A percentile compares a stretch with the other conserved stretches of the same genome.
Evolutionary conservation across 2,113 vertebrate species (phyloP).

Genomic region (Benitochromis conjunctus): DNA sequence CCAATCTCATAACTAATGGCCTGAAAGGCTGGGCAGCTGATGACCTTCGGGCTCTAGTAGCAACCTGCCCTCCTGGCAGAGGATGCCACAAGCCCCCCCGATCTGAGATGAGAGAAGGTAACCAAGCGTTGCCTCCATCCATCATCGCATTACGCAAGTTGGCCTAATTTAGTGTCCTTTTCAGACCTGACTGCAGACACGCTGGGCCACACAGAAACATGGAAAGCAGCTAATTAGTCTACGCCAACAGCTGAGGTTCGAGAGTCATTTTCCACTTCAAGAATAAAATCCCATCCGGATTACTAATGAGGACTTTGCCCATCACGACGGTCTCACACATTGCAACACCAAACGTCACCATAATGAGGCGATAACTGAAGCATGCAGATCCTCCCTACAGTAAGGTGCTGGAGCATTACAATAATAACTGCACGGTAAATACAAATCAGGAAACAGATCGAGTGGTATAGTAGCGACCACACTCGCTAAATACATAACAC

Average conservation of each 20-base stretch:
- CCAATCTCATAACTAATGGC: not conserved
- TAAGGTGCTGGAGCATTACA: not conserved
- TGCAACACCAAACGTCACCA: not conserved
- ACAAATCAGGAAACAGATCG: not conserved
- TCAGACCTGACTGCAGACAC: slow-evolving; percentile 55
- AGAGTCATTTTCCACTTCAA: slow-evolving; percentile 51
- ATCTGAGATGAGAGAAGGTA: slow-evolving; percentile 42
- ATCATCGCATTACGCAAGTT: slow-evolving; percentile 63
- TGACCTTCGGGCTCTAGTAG: slow-evolving; percentile 48
- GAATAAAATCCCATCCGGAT: slow-evolving; percentile 39
- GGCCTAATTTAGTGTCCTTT: slow-evolving; percentile 65
- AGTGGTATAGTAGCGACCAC: not conserved
- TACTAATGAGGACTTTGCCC: slow-evolving; percentile 46
- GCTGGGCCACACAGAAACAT: slow-evolving; percentile 52
- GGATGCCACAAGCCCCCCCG: not conserved
- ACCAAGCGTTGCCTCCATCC: slow-evolving; percentile 59
- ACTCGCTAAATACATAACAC: not conserved
- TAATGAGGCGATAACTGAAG: not conserved
- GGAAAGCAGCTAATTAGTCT: slow-evolving; percentile 63
- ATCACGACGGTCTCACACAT: slow-evolving; percentile 31
- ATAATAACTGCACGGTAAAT: not conserved
- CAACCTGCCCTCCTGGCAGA: slow-evolving; percentile 44
- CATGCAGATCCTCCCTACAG: not conserved
- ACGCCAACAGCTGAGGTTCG: slow-evolving; percentile 45
- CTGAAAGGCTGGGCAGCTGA: not conserved